Evolutionary conservation across 2,113 vertebrate genomes (phyloP), one percentile per base, ranked within the genome.

Genomic region (Dicrurus megarhynchus): DNA sequence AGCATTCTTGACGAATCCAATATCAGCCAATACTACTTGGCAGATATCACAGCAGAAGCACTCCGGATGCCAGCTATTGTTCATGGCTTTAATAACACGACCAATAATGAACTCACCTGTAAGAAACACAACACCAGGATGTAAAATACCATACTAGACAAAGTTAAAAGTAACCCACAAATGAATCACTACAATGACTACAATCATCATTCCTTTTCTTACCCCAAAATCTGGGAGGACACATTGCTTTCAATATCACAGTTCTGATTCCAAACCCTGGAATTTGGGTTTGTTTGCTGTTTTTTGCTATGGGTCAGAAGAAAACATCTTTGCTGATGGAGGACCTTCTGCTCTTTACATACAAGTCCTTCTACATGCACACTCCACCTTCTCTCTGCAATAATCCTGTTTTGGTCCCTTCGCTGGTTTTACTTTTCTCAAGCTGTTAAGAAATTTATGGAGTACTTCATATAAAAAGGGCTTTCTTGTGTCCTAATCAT

Each of bases 71-170:
- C 99, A 99, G 93, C 99, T 99, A 80, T 99, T 99, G 97, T 99
- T 99, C 99, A 99, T 99, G 63, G 99, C 99, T 98, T 99, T 99
- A 98, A 99, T 99, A 91, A 99, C 99, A 46, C 99, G 99, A 61
- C 99, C 99, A 55, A 99, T 99, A 95, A 99, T 99, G 97, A 99
- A 99, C 93, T 99, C 99, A 47, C 99, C 99, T 99, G 79, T 22
- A 95, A 76, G 75, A 96, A 97, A 95, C 7, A 84, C 49, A 93
- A 79, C 44, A 95, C 13, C 5, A 61, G 63, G 30, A 89, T 82
- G 32, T 87, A 86, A 91, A 86, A 95, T 21, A 68, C 8, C 35
- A 44, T 23, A n/a, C 28, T 21, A 64, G 33, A 57, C 22, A 64
- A 92, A 85, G 23, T 53, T 87, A 55, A 82, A 92, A 89, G n/a